Base-by-base conservation (phyloP, 2,888 invertebrate genomes). In the Athalia cordata region DNA sequence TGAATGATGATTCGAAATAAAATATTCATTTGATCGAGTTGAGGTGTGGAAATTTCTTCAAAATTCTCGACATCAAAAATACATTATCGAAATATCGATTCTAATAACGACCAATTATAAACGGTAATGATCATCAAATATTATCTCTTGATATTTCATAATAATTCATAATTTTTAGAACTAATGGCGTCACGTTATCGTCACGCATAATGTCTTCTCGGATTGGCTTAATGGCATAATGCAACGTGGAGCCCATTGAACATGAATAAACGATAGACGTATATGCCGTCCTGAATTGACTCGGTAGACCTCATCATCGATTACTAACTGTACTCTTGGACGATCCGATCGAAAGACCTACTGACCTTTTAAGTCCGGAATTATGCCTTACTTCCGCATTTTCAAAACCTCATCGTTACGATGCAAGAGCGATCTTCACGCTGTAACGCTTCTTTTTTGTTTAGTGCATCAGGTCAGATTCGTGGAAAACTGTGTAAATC, bases 301-400 rank as follows among this genome's bases (percentile, higher is more conserved):
- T 72, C 72, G 72, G 57, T 59, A 57, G 57, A 57, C 57, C 72
- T 59, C 72, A 29, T 29, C 29, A 72, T 57, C 59, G 72, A 72
- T 72, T 72, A 72, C 59, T 72, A 72, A 72, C 72, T 72, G 72
- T 72, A 72, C 72, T 72, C 47, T 45, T 13, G 59, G 59, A 57
- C 57, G 72, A 47, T 72, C 47, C 59, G 29, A 72, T 72, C 59
- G 59, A 7, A 72, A 72, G 72, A 72, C 72, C 72, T 59, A 72
- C 57, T 72, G 70, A 72, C 70, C 70, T 72, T 72, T 72, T 43
- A 72, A 72, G 15, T 13, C 29, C 47, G 47, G 59, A 72, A 13
- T 72, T 47, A 59, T 45, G 59, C 29, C 29, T 29, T 7, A 15
- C 70, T 72, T 72, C 70, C 70, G 45, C 45, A 59, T n/a, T 72